Evolutionary conservation across 2,113 vertebrate species (phyloP).

Genomic region (Acanthisitta chloris): DNA sequence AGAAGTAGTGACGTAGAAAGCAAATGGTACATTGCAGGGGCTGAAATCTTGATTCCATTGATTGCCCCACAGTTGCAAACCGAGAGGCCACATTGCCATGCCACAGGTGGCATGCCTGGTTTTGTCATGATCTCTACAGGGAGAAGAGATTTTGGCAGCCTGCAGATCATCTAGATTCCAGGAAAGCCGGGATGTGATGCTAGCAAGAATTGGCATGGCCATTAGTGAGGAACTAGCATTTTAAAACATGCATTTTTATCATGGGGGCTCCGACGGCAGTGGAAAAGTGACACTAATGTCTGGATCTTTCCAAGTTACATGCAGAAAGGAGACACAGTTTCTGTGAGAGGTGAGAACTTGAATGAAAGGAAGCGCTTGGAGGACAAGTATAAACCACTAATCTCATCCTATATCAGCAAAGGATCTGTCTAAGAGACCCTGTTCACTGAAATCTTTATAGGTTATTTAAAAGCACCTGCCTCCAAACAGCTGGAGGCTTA

Average conservation of each 20-base stretch:
- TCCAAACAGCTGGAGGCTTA: constrained; percentile 3
- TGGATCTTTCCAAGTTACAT: neutral
- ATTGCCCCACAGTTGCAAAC: neutral
- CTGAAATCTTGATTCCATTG: neutral
- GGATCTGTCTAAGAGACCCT: neutral
- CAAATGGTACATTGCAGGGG: neutral
- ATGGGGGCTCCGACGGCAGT: neutral
- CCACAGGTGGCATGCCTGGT: neutral
- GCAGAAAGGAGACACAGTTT: neutral
- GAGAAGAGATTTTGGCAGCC: neutral
- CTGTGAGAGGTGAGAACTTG: neutral
- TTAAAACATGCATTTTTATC: neutral
- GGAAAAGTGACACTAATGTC: neutral
- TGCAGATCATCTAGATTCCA: neutral
- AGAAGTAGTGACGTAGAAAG: neutral
- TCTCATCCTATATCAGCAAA: neutral
- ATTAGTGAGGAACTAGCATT: neutral
- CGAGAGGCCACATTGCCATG: neutral
- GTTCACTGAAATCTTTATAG: neutral
- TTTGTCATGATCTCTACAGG: neutral
- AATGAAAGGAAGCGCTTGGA: neutral
- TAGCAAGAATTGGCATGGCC: neutral
- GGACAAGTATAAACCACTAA: neutral
- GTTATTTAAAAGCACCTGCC: constrained; percentile 21
- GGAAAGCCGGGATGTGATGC: neutral